Percentiles rank a stretch among this genome's conserved stretches.
Evolutionary conservation across 2,888 invertebrate species (phyloP).

Genomic region (Gari tellinella): DNA sequence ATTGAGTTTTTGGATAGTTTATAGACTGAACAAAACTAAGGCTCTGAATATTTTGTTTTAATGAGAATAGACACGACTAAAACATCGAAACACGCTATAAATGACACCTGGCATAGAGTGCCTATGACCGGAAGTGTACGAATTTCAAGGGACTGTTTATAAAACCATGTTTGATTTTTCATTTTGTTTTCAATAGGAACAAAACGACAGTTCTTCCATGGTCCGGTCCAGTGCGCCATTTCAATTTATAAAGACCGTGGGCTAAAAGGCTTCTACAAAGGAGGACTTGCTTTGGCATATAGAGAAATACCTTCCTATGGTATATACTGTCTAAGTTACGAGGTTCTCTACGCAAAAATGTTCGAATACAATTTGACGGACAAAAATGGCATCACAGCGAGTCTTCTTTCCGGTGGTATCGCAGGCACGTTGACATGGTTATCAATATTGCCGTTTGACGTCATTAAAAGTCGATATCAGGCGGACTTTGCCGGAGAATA

Average conservation of each 20-base stretch:
- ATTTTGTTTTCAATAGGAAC: too few relatives aligned
- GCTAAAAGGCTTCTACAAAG: slow-evolving; percentile 77
- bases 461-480: slow-evolving; percentile 90
- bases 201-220: slow-evolving; percentile 74
- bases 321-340: slow-evolving; percentile 88
- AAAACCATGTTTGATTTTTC: too few relatives aligned
- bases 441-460: slow-evolving; percentile 89
- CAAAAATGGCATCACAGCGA: slow-evolving; percentile 65
- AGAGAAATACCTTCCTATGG: slow-evolving; percentile 88
- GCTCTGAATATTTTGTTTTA: too few relatives aligned
- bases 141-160: too few relatives aligned
- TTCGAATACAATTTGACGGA: slow-evolving; percentile 60
- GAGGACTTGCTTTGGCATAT: slow-evolving; percentile 79
- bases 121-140: too few relatives aligned
- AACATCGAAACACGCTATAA: too few relatives aligned
- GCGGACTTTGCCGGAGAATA: slow-evolving; percentile 87
- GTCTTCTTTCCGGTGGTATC: slow-evolving; percentile 82
- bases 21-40: too few relatives aligned
- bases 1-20: too few relatives aligned
- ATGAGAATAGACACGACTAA: too few relatives aligned
- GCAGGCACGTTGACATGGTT: slow-evolving; percentile 88
- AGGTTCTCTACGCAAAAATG: slow-evolving; percentile 78
- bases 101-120: too few relatives aligned
- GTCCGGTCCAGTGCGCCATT: slow-evolving; percentile 86
- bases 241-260: slow-evolving; percentile 86